These are phyloP conservation scores for Rhagophthalmus giganteus DNA, from an alignment of 2,888 invertebrate species.

Conservation along the genomic window DNA sequence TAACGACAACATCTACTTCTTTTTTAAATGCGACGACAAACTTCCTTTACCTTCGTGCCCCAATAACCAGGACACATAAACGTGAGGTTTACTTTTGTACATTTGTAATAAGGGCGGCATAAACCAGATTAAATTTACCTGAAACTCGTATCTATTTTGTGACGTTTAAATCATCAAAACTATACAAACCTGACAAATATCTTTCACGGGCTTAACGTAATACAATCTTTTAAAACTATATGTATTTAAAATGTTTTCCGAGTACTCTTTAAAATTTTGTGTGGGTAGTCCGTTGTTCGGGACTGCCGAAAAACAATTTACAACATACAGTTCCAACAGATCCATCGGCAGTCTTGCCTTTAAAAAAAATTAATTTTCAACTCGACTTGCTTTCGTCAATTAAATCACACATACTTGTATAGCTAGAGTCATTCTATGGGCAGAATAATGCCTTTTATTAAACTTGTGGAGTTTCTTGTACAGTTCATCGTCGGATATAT, in stretches of 20 bases:
- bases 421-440: constrained; percentile 85
- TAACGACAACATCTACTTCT: no score
- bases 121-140: constrained; percentile 66
- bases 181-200: constrained; percentile 64
- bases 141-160: constrained; percentile 21
- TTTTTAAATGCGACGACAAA: constrained; percentile 74
- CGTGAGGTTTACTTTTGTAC: constrained; percentile 76
- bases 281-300: constrained; percentile 67
- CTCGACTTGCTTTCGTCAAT: constrained; percentile 15
- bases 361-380: no score
- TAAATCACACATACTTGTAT: constrained; percentile 63
- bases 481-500: constrained; percentile 67
- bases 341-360: constrained; percentile 66
- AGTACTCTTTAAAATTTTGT: constrained; percentile 63
- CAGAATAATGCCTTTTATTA: constrained; percentile 77
- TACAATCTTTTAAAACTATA: constrained; percentile 68
- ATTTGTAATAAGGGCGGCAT: constrained; percentile 64
- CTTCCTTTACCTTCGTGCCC: constrained; percentile 88
- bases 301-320: constrained; percentile 68
- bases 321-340: constrained; percentile 66
- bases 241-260: constrained; percentile 62
- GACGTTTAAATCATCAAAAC: no score
- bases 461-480: constrained; percentile 74
- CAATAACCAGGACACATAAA: constrained; percentile 76
- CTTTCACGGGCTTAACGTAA: constrained; percentile 75